Percentiles rank a stretch among this genome's conserved stretches.
phyloP scores from a whole-genome alignment of 2,797 vertebrate species.

The Meriones psammophilus region DNA sequence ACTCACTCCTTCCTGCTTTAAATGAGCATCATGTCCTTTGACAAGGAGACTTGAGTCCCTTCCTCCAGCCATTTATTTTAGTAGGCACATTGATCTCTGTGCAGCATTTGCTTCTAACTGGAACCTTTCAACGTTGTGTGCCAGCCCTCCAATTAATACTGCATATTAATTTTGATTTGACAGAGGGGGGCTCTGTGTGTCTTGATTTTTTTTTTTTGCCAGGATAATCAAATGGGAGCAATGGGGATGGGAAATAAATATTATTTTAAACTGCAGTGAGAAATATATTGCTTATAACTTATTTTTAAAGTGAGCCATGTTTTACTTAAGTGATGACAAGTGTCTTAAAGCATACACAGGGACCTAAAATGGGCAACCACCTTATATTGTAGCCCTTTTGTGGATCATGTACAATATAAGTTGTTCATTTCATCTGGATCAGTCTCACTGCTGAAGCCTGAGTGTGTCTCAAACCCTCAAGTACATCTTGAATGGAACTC shows the following conservation, averaged over 20 bases:
- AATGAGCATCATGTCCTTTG: conserved; percentile 60
- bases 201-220: conserved; percentile 86
- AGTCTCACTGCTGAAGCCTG: background rate
- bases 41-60: conserved; percentile 64
- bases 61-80: conserved; percentile 55
- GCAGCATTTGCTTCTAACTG: conserved; percentile 83
- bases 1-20: conserved; percentile 27
- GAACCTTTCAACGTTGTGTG: conserved; percentile 80
- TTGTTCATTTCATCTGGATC: conserved; percentile 22
- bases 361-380: conserved; percentile 10
- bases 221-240: conserved; percentile 86
- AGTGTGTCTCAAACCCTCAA: background rate
- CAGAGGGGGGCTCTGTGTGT: conserved; percentile 87
- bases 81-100: conserved; percentile 67
- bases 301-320: conserved; percentile 70
- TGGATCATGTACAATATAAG: background rate
- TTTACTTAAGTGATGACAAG: conserved; percentile 71
- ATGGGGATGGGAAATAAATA: conserved; percentile 87
- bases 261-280: conserved; percentile 82
- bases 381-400: background rate
- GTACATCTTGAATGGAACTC: background rate
- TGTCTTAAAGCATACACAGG: conserved; percentile 24
- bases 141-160: conserved; percentile 86
- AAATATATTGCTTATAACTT: conserved; percentile 81
- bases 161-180: conserved; percentile 89